These are phyloP conservation scores for Frieseomelitta varia DNA, from an alignment of 1,140 invertebrate genomes.

Conservation along the genomic window DNA sequence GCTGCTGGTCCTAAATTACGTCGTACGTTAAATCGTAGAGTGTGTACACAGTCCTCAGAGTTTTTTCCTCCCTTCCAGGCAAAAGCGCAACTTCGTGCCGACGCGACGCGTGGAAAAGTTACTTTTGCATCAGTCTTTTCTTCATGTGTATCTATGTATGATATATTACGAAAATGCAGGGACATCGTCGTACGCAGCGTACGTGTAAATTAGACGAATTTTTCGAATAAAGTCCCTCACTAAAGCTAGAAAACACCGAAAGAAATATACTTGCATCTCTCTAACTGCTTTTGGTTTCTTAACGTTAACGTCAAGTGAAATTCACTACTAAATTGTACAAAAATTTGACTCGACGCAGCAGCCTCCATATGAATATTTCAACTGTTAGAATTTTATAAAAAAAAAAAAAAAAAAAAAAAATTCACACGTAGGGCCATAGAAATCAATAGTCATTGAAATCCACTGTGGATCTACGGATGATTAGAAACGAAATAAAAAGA, in stretches of 20 bases:
- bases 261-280: too few relatives aligned
- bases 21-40: conserved; percentile 1
- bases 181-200: neutral
- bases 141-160: neutral
- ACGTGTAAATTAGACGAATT: neutral
- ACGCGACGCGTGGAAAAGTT: neutral
- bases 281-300: neutral
- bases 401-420: too few relatives aligned
- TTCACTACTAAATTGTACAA: too few relatives aligned
- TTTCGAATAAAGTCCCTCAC: neutral
- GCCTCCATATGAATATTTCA: too few relatives aligned
- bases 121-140: neutral
- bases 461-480: too few relatives aligned
- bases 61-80: conserved; percentile 7
- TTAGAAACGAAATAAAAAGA: too few relatives aligned
- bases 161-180: neutral
- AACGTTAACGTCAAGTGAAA: too few relatives aligned
- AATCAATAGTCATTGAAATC: too few relatives aligned
- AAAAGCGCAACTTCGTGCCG: neutral
- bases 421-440: neutral
- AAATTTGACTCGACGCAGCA: too few relatives aligned
- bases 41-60: conserved; percentile 1
- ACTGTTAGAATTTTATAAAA: too few relatives aligned
- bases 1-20: conserved; percentile 15
- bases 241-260: too few relatives aligned